Evolutionary conservation across 2,113 vertebrate species (phyloP).

Genomic region (Emydocephalus ijimae): DNA sequence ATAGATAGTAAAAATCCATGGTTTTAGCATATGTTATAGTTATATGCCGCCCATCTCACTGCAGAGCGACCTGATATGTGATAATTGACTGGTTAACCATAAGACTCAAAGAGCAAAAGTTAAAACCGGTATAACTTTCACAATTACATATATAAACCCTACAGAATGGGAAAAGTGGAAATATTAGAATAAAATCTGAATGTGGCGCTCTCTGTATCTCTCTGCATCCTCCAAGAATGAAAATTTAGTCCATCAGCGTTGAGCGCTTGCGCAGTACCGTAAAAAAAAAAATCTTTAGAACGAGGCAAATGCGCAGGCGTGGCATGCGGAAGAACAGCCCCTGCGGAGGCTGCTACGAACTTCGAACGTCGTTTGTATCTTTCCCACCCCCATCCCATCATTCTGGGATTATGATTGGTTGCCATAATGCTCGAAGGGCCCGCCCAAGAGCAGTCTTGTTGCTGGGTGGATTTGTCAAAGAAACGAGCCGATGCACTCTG

Average conservation of each 20-base stretch:
- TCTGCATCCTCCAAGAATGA: no score
- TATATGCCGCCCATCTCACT: no score
- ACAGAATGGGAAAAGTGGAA: background rate
- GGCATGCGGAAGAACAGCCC: background rate
- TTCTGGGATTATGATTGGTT: background rate
- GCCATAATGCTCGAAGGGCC: background rate
- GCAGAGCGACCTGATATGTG: background rate
- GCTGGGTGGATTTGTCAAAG: background rate
- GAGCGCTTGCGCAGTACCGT: background rate
- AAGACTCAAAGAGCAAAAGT: background rate
- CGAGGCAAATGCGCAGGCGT: background rate
- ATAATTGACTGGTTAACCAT: background rate
- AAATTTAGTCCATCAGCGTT: background rate
- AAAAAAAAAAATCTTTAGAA: background rate
- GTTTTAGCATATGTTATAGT: background rate
- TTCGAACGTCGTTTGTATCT: background rate
- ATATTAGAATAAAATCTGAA: background rate
- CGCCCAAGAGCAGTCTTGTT: background rate
- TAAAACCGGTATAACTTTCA: background rate
- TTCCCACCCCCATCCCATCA: background rate
- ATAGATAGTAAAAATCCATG: background rate
- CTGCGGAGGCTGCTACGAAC: background rate
- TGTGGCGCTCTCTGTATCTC: no score
- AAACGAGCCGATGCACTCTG: background rate
- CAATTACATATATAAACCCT: background rate